Evolutionary conservation across 2,797 vertebrate species (phyloP).

Genomic region (Poeciliopsis gracilis): DNA sequence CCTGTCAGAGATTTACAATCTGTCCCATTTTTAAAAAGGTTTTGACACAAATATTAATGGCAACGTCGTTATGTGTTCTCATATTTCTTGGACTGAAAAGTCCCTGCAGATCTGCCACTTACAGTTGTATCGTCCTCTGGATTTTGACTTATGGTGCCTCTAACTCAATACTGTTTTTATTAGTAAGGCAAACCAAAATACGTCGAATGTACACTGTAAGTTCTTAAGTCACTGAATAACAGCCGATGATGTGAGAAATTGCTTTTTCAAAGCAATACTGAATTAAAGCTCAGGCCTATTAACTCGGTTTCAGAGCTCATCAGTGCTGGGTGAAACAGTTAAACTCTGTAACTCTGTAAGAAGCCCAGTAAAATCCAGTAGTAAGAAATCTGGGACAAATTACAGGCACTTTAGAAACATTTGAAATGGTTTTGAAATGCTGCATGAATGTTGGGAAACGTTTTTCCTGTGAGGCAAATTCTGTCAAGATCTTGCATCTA

Average conservation of each 20-base stretch:
- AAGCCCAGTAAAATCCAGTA: slow-evolving; percentile 26
- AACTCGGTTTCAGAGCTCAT: slow-evolving; percentile 22
- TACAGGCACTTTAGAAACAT: slow-evolving; percentile 18
- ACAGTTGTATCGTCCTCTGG: not conserved
- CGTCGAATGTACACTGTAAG: slow-evolving; percentile 22
- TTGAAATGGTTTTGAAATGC: slow-evolving; percentile 33
- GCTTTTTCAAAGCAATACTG: slow-evolving; percentile 20
- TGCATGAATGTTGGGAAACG: slow-evolving; percentile 31
- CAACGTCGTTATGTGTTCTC: not conserved
- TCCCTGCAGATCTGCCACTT: not conserved
- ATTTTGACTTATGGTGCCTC: not conserved
- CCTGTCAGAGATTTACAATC: not conserved
- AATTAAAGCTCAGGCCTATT: slow-evolving; percentile 26
- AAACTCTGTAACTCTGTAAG: slow-evolving; percentile 14
- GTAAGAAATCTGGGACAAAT: slow-evolving; percentile 14
- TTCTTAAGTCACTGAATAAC: not conserved
- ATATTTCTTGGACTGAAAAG: not conserved
- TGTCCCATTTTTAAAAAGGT: not conserved
- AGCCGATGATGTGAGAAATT: slow-evolving; percentile 27
- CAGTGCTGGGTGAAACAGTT: slow-evolving; percentile 30
- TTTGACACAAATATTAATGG: not conserved
- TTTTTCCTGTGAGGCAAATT: slow-evolving; percentile 1
- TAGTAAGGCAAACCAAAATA: slow-evolving; percentile 29
- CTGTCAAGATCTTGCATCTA: not conserved
- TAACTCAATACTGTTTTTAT: slow-evolving; percentile 20